phyloP scores from a whole-genome alignment of 1,140 invertebrate species.

The Triops cancriformis region DNA sequence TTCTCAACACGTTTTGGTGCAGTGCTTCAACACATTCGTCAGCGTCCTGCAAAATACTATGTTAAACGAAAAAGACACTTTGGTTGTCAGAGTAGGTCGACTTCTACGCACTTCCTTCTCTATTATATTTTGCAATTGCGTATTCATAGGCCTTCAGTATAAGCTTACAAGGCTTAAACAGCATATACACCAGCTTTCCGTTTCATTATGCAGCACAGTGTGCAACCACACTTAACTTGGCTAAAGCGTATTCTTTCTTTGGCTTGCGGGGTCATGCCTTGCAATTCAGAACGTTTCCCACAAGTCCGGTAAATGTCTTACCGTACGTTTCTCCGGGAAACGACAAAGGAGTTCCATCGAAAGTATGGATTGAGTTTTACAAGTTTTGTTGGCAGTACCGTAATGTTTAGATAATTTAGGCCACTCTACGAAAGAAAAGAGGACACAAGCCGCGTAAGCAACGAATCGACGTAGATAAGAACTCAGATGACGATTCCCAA shows the following conservation, averaged over 20 bases:
- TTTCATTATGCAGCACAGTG: neutral
- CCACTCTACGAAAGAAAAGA: neutral
- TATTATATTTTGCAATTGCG: neutral
- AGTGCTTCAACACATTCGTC: conserved; percentile 8
- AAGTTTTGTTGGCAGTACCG: neutral
- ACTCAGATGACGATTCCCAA: neutral
- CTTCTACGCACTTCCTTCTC: neutral
- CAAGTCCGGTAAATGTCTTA: neutral
- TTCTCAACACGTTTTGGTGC: neutral
- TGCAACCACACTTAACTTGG: neutral
- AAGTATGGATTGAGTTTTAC: neutral
- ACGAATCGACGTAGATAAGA: neutral
- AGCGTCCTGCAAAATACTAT: neutral
- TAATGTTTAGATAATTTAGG: neutral
- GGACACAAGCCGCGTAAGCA: neutral
- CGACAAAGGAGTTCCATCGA: neutral
- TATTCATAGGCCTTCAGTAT: neutral
- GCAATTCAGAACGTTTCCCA: neutral
- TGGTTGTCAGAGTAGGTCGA: neutral
- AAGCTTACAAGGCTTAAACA: neutral
- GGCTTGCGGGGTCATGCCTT: conserved; percentile 12
- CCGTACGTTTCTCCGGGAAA: neutral
- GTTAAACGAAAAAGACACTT: neutral
- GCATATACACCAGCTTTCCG: neutral
- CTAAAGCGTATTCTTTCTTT: conserved; percentile 20